Evolutionary conservation across 2,888 invertebrate species (phyloP), one percentile per base, ranked within the genome.

Genomic region (Hedychridium roseum): DNA sequence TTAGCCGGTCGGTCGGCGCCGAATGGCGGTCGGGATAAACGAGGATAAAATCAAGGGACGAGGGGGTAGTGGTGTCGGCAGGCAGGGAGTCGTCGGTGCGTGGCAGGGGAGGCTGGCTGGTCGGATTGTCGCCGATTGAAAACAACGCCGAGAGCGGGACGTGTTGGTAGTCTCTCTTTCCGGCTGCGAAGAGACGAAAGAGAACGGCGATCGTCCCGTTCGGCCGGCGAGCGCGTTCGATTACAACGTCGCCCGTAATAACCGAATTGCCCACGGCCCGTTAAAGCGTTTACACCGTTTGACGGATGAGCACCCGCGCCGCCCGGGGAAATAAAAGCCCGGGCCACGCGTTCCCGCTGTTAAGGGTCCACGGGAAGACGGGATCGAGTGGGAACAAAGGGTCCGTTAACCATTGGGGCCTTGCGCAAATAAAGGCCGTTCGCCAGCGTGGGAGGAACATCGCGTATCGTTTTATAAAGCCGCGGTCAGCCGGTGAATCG

Each of bases 61-160:
- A 49, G 9, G 47, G 44, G 36, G 56, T 28, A 27, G 37, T 11
- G 11, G 36, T 11, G 17, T 31, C 30, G 43, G 26, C 21, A 7
- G 31, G 17, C 18, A 37, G 23, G 35, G 42, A 35, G 38, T 36
- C 18, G 37, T 20, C 43, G 44, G 41, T 39, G 44, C 31, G 5
- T 11, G 27, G 57, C 50, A 56, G 45, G 43, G 31, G 35, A 27
- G 4, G 23, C 38, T 27, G 44, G 50, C 57, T 52, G 46, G 64
- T 58, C 60, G 66, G 73, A 74, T 70, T 71, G 72, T 72, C 64
- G 64, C 63, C 69, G 68, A 70, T 68, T 66, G 66, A 68, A 68
- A 68, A 68, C 64, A 64, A 60, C 64, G 63, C 57, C 9, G 30
- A 43, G 21, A 14, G 14, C 15, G 21, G 9, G 28, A 11, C n/a